Conservation (phyloP, 2,113 vertebrate genomes). For the Dicrurus megarhynchus region DNA sequence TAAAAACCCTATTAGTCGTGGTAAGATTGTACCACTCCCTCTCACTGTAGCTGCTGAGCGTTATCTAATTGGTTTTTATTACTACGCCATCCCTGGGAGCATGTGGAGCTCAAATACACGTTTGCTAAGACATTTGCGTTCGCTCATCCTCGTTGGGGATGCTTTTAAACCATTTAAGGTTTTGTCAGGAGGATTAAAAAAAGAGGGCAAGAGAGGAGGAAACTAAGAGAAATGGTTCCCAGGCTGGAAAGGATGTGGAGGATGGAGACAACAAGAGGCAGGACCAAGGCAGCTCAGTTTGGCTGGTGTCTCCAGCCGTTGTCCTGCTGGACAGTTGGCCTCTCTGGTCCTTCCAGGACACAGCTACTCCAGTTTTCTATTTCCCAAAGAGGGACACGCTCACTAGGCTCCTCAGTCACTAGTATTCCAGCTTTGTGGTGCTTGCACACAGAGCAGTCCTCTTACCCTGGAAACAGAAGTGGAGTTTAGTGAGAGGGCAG, state of each 20-base stretch:
- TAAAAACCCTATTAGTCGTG: slow-evolving; percentile 72
- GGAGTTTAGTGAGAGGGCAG: background rate
- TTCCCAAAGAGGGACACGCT: rapidly evolving
- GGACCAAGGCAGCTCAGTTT: background rate
- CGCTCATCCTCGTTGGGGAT: slow-evolving; percentile 34
- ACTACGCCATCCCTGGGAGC: slow-evolving; percentile 60
- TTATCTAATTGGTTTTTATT: slow-evolving; percentile 78
- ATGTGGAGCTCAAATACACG: slow-evolving; percentile 54
- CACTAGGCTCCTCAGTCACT: background rate
- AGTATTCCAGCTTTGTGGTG: background rate
- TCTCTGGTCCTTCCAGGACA: background rate
- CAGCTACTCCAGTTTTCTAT: background rate
- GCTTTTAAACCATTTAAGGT: slow-evolving; percentile 61
- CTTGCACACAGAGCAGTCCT: background rate
- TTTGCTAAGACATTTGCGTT: slow-evolving; percentile 62
- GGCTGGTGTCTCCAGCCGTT: background rate
- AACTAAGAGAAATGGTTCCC: background rate
- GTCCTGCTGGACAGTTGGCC: background rate
- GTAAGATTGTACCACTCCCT: slow-evolving; percentile 59
- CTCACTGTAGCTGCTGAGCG: slow-evolving; percentile 50
- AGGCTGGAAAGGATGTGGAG: background rate
- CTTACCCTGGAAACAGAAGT: background rate
- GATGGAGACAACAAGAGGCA: background rate
- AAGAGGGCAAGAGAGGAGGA: background rate
- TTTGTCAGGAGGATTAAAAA: slow-evolving; percentile 53